Evolutionary conservation across 2,797 vertebrate species (phyloP).

Genomic region (Synaphobranchus kaupii): DNA sequence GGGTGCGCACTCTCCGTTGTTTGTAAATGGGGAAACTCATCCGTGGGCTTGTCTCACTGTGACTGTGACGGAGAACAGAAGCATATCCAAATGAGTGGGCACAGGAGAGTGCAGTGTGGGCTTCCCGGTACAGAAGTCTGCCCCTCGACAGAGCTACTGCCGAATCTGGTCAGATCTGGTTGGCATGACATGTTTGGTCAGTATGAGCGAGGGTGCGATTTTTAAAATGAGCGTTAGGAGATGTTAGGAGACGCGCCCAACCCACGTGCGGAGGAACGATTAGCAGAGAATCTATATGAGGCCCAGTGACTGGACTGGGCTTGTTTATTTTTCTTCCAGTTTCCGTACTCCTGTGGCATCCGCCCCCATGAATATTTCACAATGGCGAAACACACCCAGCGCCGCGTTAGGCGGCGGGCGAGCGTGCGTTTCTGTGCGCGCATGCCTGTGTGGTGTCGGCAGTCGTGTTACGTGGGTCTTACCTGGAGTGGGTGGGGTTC

Average conservation of each 20-base stretch:
- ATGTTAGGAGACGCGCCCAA: background rate
- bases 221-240: background rate
- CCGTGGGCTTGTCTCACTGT: background rate
- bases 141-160: background rate
- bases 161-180: background rate
- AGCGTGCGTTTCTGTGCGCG: slow-evolving; percentile 34
- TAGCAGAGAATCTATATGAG: background rate
- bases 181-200: background rate
- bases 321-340: slow-evolving; percentile 46
- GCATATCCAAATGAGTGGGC: background rate
- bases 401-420: slow-evolving; percentile 48
- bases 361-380: slow-evolving; percentile 72
- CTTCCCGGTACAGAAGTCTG: background rate
- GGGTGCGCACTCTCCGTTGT: too few species aligned
- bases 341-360: slow-evolving; percentile 54
- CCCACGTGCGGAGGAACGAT: background rate
- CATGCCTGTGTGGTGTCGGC: background rate
- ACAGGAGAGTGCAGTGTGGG: background rate
- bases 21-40: too few species aligned
- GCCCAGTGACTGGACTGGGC: background rate
- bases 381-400: slow-evolving; percentile 60
- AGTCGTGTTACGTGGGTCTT: background rate
- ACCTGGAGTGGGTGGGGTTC: background rate
- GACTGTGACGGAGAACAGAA: background rate
- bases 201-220: background rate